A percentile compares a stretch with the other conserved stretches of the same genome.
These are phyloP conservation scores for Anorthoa munda DNA, from an alignment of 2,888 invertebrate species.

Conservation along the genomic window DNA sequence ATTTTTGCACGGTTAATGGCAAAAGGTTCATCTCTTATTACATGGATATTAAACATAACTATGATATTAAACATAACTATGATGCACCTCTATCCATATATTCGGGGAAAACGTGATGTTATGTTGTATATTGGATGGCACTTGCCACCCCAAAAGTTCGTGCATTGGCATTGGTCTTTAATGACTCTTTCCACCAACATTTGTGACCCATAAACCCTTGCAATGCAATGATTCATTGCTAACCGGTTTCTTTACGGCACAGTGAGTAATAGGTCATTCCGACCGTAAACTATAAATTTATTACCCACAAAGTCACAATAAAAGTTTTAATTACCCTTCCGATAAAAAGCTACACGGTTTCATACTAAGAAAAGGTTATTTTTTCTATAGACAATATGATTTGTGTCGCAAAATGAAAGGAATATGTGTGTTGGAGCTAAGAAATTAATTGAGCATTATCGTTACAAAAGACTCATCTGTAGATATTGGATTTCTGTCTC, in stretches of 20 bases:
- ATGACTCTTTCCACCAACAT: conserved; percentile 25
- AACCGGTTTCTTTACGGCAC: conserved; percentile 26
- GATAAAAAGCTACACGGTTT: conserved; percentile 45
- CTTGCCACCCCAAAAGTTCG: conserved; percentile 10
- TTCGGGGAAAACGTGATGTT: too few species aligned
- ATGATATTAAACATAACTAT: too few species aligned
- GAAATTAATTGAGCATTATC: neutral
- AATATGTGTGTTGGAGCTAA: neutral
- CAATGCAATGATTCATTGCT: conserved; percentile 55
- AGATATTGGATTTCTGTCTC: too few species aligned
- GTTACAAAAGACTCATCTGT: too few species aligned
- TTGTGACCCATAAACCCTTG: conserved; percentile 32
- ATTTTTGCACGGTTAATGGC: too few species aligned
- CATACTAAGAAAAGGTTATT: conserved; percentile 9
- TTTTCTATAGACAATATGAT: conserved; percentile 25
- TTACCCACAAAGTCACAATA: conserved; percentile 32
- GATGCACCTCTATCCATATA: too few species aligned
- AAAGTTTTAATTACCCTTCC: conserved; percentile 46
- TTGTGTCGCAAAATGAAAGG: conserved; percentile 10
- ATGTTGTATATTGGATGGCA: neutral
- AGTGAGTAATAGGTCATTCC: conserved; percentile 40
- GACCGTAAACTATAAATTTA: conserved; percentile 42
- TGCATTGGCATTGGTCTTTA: conserved; percentile 7
- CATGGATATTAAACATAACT: too few species aligned
- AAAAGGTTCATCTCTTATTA: too few species aligned